Percentiles rank a stretch among this genome's conserved stretches.
Evolutionary conservation across 2,797 vertebrate species (phyloP).

Genomic region (Babyrousa celebensis): DNA sequence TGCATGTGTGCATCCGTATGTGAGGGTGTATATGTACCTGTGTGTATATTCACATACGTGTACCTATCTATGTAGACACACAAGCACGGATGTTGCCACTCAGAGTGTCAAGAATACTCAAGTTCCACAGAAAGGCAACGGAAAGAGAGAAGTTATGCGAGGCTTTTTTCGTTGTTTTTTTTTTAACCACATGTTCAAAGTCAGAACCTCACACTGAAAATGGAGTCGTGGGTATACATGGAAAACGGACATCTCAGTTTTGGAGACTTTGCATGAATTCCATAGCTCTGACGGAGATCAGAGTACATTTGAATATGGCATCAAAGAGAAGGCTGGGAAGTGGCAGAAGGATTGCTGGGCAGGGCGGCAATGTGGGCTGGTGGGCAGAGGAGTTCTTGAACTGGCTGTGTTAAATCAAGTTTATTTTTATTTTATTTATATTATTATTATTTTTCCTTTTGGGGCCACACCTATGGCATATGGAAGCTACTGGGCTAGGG

Average conservation of each 20-base stretch:
- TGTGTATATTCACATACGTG: background rate
- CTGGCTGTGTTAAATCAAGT: background rate
- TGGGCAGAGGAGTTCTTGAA: background rate
- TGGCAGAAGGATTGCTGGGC: background rate
- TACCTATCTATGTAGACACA: background rate
- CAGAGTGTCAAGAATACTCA: background rate
- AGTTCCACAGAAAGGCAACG: background rate
- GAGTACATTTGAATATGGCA: background rate
- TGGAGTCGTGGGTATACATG: background rate
- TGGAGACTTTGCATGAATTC: background rate
- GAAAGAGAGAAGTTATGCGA: background rate
- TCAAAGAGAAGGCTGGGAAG: background rate
- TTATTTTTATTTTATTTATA: too few species aligned
- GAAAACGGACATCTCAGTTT: background rate
- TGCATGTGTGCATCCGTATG: accelerated
- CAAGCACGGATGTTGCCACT: background rate
- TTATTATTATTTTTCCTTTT: too few species aligned
- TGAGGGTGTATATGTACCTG: accelerated
- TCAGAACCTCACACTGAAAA: background rate
- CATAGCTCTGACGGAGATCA: background rate
- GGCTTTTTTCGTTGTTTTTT: background rate
- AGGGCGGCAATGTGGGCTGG: too few species aligned
- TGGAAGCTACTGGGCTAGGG: too few species aligned
- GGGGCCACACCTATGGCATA: too few species aligned
- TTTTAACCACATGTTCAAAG: background rate